phyloP scores from a whole-genome alignment of 2,797 vertebrate genomes.

The Pseudomugil gertrudae region DNA sequence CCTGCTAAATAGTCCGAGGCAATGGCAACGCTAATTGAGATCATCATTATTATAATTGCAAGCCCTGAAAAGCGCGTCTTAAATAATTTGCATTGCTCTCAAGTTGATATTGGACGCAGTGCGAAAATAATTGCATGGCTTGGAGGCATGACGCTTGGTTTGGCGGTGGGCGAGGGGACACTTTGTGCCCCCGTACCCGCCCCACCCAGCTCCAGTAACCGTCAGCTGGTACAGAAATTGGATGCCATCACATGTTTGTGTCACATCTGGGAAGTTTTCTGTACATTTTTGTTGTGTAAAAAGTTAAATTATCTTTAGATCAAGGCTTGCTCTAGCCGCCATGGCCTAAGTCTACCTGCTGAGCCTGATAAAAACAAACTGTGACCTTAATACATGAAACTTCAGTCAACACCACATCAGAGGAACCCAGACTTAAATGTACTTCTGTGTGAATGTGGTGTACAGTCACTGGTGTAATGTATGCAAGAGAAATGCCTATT shows the following conservation, averaged over 20 bases:
- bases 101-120: conserved; percentile 85
- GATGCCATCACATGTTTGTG: conserved; percentile 45
- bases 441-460: conserved; percentile 43
- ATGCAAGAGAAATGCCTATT: conserved; percentile 64
- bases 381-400: conserved; percentile 54
- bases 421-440: conserved; percentile 39
- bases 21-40: conserved; percentile 88
- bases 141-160: conserved; percentile 78
- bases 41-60: conserved; percentile 89
- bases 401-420: conserved; percentile 56
- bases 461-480: conserved; percentile 53
- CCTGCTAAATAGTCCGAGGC: conserved; percentile 86
- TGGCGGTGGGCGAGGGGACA: conserved; percentile 48
- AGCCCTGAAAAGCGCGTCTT: conserved; percentile 85
- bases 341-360: conserved; percentile 40
- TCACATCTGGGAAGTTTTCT: neutral
- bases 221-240: conserved; percentile 21
- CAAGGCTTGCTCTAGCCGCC: conserved; percentile 3
- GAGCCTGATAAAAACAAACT: conserved; percentile 30
- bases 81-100: conserved; percentile 89
- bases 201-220: conserved; percentile 19
- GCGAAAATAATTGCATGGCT: conserved; percentile 87
- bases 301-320: neutral
- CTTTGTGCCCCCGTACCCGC: conserved; percentile 16
- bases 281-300: neutral